phyloP scores from a whole-genome alignment of 2,797 vertebrate species.

The Ctenosaura bakeri region DNA sequence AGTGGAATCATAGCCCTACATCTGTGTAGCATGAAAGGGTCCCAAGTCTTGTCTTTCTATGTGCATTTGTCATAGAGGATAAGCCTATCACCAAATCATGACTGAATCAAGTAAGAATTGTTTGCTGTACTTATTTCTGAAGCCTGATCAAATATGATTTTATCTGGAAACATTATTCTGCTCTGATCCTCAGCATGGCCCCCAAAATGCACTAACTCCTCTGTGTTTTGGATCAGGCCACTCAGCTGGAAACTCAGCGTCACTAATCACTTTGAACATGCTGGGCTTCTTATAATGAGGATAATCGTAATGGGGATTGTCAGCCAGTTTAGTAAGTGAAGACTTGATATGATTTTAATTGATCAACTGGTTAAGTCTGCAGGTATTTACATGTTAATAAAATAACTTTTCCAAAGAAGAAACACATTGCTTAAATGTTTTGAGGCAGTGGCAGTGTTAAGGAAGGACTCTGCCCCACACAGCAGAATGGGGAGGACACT shows the following conservation, averaged over 20 bases:
- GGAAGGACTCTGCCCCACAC: too few relatives aligned
- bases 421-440: background rate
- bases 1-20: too few relatives aligned
- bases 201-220: background rate
- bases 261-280: background rate
- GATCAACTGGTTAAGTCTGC: background rate
- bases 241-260: background rate
- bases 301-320: background rate
- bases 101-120: background rate
- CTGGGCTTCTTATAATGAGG: background rate
- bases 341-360: conserved; percentile 1
- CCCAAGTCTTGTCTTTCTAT: background rate
- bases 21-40: too few relatives aligned
- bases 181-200: background rate
- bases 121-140: background rate
- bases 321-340: background rate
- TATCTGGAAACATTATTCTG: background rate
- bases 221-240: background rate
- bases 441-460: background rate
- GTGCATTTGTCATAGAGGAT: background rate
- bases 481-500: background rate
- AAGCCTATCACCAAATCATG: background rate
- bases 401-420: background rate
- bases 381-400: conserved; percentile 2
- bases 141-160: background rate